Evolutionary conservation across 2,888 invertebrate genomes (phyloP).

Genomic region (Darwinula stevensoni): DNA sequence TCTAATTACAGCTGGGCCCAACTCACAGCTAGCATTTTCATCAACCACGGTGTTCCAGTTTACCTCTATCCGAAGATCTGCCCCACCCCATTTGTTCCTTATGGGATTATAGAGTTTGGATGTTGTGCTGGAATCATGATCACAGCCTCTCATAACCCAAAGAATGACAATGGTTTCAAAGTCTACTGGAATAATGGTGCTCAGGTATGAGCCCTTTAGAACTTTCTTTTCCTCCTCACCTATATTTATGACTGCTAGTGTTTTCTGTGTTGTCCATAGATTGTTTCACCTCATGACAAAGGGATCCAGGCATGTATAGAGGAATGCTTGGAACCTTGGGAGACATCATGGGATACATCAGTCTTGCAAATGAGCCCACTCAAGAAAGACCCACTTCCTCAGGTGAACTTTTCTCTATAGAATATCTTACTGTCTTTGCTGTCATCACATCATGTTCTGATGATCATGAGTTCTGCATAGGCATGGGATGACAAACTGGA

Average conservation of each 20-base stretch:
- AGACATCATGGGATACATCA: constrained; percentile 42
- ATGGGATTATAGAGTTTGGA: constrained; percentile 35
- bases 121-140: constrained; percentile 71
- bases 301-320: constrained; percentile 48
- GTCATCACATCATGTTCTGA: too few relatives aligned
- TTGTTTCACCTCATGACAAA: constrained; percentile 67
- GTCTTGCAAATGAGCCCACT: constrained; percentile 24
- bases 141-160: constrained; percentile 85
- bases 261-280: constrained; percentile 22
- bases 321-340: constrained; percentile 40
- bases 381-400: constrained; percentile 30
- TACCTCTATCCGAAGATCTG: constrained; percentile 45
- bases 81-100: constrained; percentile 84
- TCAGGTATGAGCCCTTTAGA: constrained; percentile 21
- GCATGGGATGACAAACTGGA: too few relatives aligned
- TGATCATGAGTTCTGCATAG: too few relatives aligned
- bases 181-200: constrained; percentile 86
- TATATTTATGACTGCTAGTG: too few relatives aligned
- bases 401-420: background rate
- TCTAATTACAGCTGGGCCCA: constrained; percentile 41
- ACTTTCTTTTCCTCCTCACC: constrained; percentile 8
- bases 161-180: constrained; percentile 88
- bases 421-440: background rate
- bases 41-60: constrained; percentile 40
- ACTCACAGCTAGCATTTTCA: constrained; percentile 52